These are phyloP conservation scores for Platalea minor DNA, from an alignment of 2,797 vertebrate genomes.

Conservation along the genomic window DNA sequence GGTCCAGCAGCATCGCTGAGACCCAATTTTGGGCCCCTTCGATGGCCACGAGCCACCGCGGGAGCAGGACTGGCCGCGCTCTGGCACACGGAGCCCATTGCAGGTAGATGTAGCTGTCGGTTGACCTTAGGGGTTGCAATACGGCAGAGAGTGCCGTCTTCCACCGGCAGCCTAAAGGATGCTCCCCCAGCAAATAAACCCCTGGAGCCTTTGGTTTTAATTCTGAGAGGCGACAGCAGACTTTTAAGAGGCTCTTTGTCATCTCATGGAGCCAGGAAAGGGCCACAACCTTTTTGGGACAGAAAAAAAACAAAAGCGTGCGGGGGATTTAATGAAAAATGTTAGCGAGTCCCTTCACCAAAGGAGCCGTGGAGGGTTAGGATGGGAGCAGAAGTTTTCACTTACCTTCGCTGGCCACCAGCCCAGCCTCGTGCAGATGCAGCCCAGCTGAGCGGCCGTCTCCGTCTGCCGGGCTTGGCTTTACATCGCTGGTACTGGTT, in stretches of 20 bases:
- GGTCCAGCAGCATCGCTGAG: not conserved
- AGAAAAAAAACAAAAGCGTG: not conserved
- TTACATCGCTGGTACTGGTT: accelerated
- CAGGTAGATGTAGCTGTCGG: not conserved
- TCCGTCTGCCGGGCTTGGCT: not conserved
- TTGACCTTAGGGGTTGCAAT: accelerated
- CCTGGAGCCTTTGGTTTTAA: not conserved
- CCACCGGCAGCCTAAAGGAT: not conserved
- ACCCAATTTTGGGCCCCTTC: not conserved
- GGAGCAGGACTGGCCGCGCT: accelerated
- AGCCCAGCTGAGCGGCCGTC: not conserved
- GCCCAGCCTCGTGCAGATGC: not conserved
- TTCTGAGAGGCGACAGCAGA: not conserved
- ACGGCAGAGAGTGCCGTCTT: accelerated
- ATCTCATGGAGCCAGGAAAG: not conserved
- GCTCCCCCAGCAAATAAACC: not conserved
- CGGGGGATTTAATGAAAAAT: not conserved
- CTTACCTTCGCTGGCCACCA: not conserved
- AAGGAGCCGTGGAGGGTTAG: not conserved
- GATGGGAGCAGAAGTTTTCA: slow-evolving; percentile 9
- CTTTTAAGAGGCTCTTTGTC: not conserved
- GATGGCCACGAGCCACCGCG: accelerated
- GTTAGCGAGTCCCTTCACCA: not conserved
- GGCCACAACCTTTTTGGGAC: not conserved
- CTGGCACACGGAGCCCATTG: accelerated